phyloP scores from a whole-genome alignment of 2,888 invertebrate species.

The Chesias legatella region DNA sequence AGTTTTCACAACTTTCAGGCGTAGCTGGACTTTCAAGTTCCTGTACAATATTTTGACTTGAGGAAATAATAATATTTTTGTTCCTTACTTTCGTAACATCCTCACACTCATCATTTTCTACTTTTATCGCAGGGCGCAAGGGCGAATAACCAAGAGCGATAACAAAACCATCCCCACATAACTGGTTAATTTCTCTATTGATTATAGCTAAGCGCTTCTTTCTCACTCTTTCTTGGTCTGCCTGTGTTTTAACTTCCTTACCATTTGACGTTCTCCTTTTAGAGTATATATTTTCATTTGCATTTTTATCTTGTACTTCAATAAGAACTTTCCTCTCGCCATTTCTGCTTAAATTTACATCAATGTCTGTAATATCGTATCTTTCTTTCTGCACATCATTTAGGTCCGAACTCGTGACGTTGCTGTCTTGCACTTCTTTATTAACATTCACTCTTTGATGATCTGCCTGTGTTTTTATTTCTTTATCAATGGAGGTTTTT shows the following conservation, averaged over 20 bases:
- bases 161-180: constrained; percentile 35
- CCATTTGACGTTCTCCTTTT: constrained; percentile 13
- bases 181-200: constrained; percentile 48
- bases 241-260: constrained; percentile 13
- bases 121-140: constrained; percentile 15
- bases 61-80: neutral
- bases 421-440: constrained; percentile 1
- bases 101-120: neutral
- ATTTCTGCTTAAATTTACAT: constrained; percentile 33
- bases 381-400: constrained; percentile 14
- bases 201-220: constrained; percentile 55
- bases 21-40: constrained; percentile 18
- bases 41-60: constrained; percentile 11
- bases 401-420: neutral
- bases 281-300: constrained; percentile 21
- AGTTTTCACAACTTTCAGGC: constrained; percentile 27
- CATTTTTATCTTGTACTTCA: constrained; percentile 51
- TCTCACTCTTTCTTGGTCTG: constrained; percentile 44
- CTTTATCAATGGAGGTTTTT: constrained; percentile 11
- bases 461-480: constrained; percentile 23
- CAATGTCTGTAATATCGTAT: constrained; percentile 6
- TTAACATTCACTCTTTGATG: constrained; percentile 30
- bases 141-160: constrained; percentile 56
- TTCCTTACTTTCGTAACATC: neutral
- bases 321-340: constrained; percentile 46